Evolutionary conservation across 1,140 invertebrate species (phyloP).

Genomic region (Thereuonema tuberculata): DNA sequence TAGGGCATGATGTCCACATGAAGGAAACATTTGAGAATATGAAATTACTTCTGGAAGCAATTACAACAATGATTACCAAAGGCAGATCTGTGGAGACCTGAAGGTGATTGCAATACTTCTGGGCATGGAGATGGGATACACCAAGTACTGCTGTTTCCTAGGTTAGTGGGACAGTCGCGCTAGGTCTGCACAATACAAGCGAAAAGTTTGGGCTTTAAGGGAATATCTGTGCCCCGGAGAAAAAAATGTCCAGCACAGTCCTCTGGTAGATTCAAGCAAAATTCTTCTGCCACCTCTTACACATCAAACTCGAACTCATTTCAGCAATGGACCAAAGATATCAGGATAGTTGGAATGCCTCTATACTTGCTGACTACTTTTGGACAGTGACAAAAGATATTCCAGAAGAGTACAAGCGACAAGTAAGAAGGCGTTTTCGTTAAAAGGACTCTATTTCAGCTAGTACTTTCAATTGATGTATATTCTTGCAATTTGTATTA

Average conservation of each 20-base stretch:
- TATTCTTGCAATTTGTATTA: too few relatives aligned
- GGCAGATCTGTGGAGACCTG: slow-evolving; percentile 13
- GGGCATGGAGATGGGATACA: slow-evolving; percentile 13
- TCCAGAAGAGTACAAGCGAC: too few relatives aligned
- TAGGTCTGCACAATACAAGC: slow-evolving; percentile 14
- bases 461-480: too few relatives aligned
- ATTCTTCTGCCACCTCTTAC: slow-evolving; percentile 1
- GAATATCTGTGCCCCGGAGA: not conserved
- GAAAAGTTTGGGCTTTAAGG: slow-evolving; percentile 8
- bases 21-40: slow-evolving; percentile 5
- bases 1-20: slow-evolving; percentile 15
- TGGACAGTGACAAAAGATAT: too few relatives aligned
- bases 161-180: slow-evolving; percentile 14
- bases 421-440: too few relatives aligned
- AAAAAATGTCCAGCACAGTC: not conserved
- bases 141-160: slow-evolving; percentile 16
- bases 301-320: not conserved
- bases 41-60: slow-evolving; percentile 2
- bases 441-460: too few relatives aligned
- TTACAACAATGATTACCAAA: not conserved
- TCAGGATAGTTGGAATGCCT: too few relatives aligned
- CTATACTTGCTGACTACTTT: too few relatives aligned
- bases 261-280: not conserved
- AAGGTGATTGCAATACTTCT: slow-evolving; percentile 15
- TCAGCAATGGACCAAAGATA: too few relatives aligned